Base-by-base conservation (phyloP, 2,888 invertebrate genomes). In the Polietes domitor region DNA sequence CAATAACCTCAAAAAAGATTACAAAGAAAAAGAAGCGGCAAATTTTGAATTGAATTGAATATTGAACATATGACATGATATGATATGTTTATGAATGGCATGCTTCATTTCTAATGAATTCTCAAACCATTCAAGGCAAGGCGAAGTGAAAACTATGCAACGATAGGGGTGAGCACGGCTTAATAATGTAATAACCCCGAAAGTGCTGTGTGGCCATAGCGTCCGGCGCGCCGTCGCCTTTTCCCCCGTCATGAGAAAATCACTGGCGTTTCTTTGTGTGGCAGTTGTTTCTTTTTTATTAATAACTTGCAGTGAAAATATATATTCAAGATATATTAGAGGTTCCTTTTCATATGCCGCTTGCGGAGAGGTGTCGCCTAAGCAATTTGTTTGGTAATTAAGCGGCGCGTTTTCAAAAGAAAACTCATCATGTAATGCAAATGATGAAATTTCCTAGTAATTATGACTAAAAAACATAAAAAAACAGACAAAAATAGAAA, bases 391-490 rank as follows among this genome's bases (percentile, higher is more conserved):
- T 71, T 12, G 10, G 24, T 68, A 72, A 65, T 77, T 72, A 72
- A 68, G 84, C 81, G 84, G 81, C 76, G 19, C 47, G 0, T 43
- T 26, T 28, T 43, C 32, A 63, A 81, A 81, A 55, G 77, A 68
- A 17, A 43, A 43, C 12, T 43, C 32, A 12, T 10, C 1, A 0
- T 9, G 24, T 15, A 24, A 68, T 5, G 43, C 68, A 24, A 15
- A 61, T 68, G 24, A 68, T 24, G 43, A 68, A 68, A 68, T 43
- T 68, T 68, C 43, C 24, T 7, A 5, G 43, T 43, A 24, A 68
- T 68, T 43, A 68, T 43, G 65, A 17, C 17, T 2, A 47, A n/a
- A 15, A 50, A 50, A 50, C 4, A 17, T n/a, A n/a, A n/a, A 19
- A 19, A 50, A 12, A 50, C n/a, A 50, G 19, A 50, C 19, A 50